A percentile compares a stretch with the other conserved stretches of the same genome.
Conservation (phyloP, 2,797 vertebrate genomes). For the Siniperca undulata region DNA sequence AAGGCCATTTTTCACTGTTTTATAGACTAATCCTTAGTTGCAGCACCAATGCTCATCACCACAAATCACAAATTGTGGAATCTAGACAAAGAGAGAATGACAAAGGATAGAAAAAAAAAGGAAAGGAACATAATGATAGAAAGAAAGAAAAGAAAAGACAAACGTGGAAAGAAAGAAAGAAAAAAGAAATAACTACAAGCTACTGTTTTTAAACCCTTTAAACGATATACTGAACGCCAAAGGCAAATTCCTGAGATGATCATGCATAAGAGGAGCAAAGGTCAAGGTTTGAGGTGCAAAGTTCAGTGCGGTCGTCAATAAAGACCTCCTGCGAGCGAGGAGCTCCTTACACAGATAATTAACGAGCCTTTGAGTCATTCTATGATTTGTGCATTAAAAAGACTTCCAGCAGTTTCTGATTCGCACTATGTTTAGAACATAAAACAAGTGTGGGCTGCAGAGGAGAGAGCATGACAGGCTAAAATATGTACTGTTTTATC, state of each 20-base stretch:
- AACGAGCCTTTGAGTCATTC: constrained; percentile 65
- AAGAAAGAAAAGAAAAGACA: background rate
- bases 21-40: background rate
- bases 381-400: constrained; percentile 31
- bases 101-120: background rate
- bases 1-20: background rate
- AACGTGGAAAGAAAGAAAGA: background rate
- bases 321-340: constrained; percentile 68
- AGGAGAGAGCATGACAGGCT: constrained; percentile 31
- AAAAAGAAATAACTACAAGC: background rate
- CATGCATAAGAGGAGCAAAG: constrained; percentile 70
- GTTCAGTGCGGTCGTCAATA: constrained; percentile 77
- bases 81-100: background rate
- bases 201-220: constrained; percentile 55
- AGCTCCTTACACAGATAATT: constrained; percentile 76
- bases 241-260: constrained; percentile 79
- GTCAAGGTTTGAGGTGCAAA: constrained; percentile 80
- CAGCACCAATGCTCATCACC: background rate
- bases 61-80: background rate
- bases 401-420: constrained; percentile 49
- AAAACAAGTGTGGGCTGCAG: constrained; percentile 49
- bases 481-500: constrained; percentile 43
- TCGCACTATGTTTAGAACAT: constrained; percentile 52
- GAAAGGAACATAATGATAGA: background rate
- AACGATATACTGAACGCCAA: constrained; percentile 56